Percentiles rank a stretch among this genome's conserved stretches.
Conservation (phyloP, 2,888 invertebrate genomes). For the Dynastes maya region DNA sequence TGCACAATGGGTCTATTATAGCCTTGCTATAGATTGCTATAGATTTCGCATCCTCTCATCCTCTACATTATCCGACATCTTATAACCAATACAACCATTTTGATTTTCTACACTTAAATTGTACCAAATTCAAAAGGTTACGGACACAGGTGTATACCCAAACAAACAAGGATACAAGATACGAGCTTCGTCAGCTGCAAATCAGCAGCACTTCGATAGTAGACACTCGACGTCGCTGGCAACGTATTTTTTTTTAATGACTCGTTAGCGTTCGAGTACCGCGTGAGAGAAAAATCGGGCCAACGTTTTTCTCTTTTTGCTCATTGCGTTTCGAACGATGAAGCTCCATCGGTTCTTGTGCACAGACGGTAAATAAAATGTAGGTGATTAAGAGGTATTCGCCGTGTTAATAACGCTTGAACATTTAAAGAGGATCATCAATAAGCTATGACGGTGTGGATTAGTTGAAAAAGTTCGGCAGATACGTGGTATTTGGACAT, state of each 20-base stretch:
- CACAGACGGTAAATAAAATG: slow-evolving; percentile 9
- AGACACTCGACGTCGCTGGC: slow-evolving; percentile 22
- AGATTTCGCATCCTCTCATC: no score
- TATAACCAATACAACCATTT: no score
- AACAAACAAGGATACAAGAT: slow-evolving; percentile 10
- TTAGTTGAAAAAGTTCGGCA: no score
- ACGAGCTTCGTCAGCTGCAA: slow-evolving; percentile 13
- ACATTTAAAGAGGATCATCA: not conserved
- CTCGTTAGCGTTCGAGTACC: slow-evolving; percentile 29
- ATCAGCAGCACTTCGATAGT: slow-evolving; percentile 34
- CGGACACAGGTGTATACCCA: not conserved
- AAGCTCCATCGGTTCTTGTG: slow-evolving; percentile 11
- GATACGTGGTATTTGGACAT: no score
- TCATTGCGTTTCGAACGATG: not conserved
- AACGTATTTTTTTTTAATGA: slow-evolving; percentile 41
- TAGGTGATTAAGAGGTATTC: slow-evolving; percentile 19
- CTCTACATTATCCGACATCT: no score
- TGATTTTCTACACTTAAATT: no score
- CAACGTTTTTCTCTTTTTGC: not conserved
- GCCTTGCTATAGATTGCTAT: no score
- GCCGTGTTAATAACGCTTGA: not conserved
- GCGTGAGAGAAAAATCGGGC: slow-evolving; percentile 19
- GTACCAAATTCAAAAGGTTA: not conserved
- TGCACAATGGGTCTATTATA: no score
- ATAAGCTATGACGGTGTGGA: not conserved